Base-by-base conservation (phyloP, 2,797 vertebrate species). In the Takifugu ocellatus region DNA sequence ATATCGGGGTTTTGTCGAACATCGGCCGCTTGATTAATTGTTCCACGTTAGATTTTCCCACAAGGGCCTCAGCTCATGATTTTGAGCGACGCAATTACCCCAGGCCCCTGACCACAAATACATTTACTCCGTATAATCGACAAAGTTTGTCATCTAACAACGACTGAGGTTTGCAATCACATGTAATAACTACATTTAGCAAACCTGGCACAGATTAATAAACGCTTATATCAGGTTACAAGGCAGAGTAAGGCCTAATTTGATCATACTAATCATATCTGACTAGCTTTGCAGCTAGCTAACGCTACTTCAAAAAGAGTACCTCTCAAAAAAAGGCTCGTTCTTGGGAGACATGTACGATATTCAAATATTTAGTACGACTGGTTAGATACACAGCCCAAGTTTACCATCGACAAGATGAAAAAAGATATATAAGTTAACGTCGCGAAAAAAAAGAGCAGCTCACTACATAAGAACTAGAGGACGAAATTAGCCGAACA, bases 401-500 rank as follows among this genome's bases (percentile, higher is more conserved):
- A 1, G 1, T 2, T 60, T 54, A 48, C 2, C 5, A 21, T 49
- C 3, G 3, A 1, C 36, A 39, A 12, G 36, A 39, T 39, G 3
- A 39, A 39, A 8, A 14, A 2, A 4, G 33, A 6, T 44, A 5
- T 17, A 44, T 26, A 46, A 21, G 21, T 21, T 47, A 27, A 65
- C 36, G 65, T 10, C 49, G 24, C 54, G 15, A 43, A 50, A 54
- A 43, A 64, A 7, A 54, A 43, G 10, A 63, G 25, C 16, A 66
- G 57, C 56, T 66, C 58, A 59, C 46, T 33, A 3, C 1, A 51
- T 45, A 72, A 43, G 52, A 68, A 14, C 43, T 66, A 63, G 31
- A 70, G 66, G 74, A 78, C 79, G 76, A 73, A 62, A 74, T 83
- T 80, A 82, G 88, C 87, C 67, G 66, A 70, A 64, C 80, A 76